Evolutionary conservation across 2,113 vertebrate species (phyloP), one percentile per base, ranked within the genome.

Genomic region (Caranx melampygus): DNA sequence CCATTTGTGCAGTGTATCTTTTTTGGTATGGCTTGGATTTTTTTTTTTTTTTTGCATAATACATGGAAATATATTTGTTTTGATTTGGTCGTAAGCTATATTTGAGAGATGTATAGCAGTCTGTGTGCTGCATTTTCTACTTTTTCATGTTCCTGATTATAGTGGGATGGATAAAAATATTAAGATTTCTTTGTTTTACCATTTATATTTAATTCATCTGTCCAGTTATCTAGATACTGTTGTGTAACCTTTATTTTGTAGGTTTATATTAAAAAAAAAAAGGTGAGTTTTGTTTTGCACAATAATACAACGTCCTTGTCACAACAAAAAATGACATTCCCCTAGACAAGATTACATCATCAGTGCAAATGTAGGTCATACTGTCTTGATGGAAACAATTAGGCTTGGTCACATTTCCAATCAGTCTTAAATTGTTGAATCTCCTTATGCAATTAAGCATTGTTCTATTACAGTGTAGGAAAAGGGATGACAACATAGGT

Each of bases 201-300:
- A 64, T 57, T 61, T 77, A 54, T 74, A 79, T 66, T 79, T 72
- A 52, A 66, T 72, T 15, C 59, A 47, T 71, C 54, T 20, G 26
- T 79, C 74, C 47, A 85, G 47, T 75, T 79, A 55, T 73, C 62
- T 67, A 70, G 14, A 67, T 59, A 74, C 71, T 64, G 16, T 81
- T 63, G 31, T 83, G 26, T 52, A 51, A 67, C 79, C 2, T 3
- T 58, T 54, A 14, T 40, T 76, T 58, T 78, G 68, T 74, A 58
- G 60, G 10, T 67, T 78, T 20, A 57, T 64, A 33, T 54, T 54
- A 34, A 68, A 69, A 26, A 26, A 26, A 26, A 26, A 26, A 61
- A n/a, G 47, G 51, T 76, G 31, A 75, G n/a, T 89, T 90, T 89
- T 86, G 89, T 93, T 94, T 93, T 93, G 89, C 94, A 94, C 91